Base-by-base conservation (phyloP, 2,888 invertebrate species). In the Ormyrus rosae region DNA sequence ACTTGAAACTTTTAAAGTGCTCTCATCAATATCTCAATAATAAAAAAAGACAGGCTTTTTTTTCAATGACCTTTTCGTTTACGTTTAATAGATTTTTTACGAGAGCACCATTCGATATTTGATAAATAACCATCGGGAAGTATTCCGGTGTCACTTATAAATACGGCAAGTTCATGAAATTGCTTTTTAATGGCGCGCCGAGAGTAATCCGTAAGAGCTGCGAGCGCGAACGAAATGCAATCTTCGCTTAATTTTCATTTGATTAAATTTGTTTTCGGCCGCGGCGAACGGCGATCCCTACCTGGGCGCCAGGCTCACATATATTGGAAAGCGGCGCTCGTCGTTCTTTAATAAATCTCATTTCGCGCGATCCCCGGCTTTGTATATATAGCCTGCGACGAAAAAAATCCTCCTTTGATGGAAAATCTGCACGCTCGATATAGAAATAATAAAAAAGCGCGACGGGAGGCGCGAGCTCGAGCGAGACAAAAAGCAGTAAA, bases 331-430 rank as follows among this genome's bases (percentile, higher is more conserved):
- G 61, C 9, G 45, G 1, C 10, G 68, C 9, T 50, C 70, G 60
- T 63, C 55, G 46, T 64, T 65, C 67, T 73, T 71, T 75, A 64
- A 70, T 70, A 80, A 75, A 80, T 80, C 65, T 74, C 63, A 79
- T 79, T 79, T 79, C 46, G 48, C 13, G n/a, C 3, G n/a, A 53
- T 19, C 34, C 56, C 45, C 58, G 61, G 55, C 19, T 19, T 13
- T 10, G 19, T 65, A 48, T 48, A 65, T 65, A 34, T 65, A 50
- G 50, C 11, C 6, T 10, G 8, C 46, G 48, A 75, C 34, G 34
- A 53, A 68, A 69, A 68, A 55, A 55, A 64, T 70, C 51, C 55
- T 11, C 55, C 61, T 73, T 72, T 78, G 60, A 65, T 68, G n/a
- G 68, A 72, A 73, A 78, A 73, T 7, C 11, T 19, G 58, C n/a